Base-by-base conservation (phyloP, 2,797 vertebrate species). In the Microctenopoma steveboyesi region DNA sequence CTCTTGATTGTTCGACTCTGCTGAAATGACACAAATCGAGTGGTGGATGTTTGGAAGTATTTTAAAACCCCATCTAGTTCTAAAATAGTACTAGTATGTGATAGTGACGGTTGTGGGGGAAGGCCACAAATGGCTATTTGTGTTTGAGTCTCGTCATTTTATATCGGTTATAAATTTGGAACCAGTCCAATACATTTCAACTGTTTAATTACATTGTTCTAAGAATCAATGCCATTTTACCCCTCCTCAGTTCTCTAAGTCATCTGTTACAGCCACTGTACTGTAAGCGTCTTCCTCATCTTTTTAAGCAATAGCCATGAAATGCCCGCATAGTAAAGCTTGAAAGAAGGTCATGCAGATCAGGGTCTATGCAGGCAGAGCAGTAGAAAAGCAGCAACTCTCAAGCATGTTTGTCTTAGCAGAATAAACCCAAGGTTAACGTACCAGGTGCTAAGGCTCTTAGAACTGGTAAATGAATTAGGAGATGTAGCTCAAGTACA, bases 1-100 rank as follows among this genome's bases (percentile, higher is more conserved):
- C 84, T 90, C 88, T 91, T 89, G 85, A 93, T 83, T 82, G 87
- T 81, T 85, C 86, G 91, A 85, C 64, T 93, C 94, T 93, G 92
- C 91, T 92, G 91, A 78, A 92, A 93, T 85, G 86, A 93, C 87
- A 94, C 61, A 92, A 63, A 82, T 87, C 87, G 76, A 87, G 69
- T 74, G 52, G 76, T 75, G 69, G 73, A 28, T 68, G 56, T 48
- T 64, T 42, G 40, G 54, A 35, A 59, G 47, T 27, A 35, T 70
- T 57, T 74, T 66, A 52, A 79, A 56, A 76, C 59, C 56, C 47
- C 50, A 5, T 66, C 66, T 62, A 54, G 42, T 42, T 35, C 74
- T 78, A 0, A 54, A 40, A 53, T 43, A 33, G 59, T 35, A 6
- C 43, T 2, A 60, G 42, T 42, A 49, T 47, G 27, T 42, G 28